Evolutionary conservation across 2,888 invertebrate genomes (phyloP), one percentile per base, ranked within the genome.

Genomic region (Caenorhabditis parvicauda): DNA sequence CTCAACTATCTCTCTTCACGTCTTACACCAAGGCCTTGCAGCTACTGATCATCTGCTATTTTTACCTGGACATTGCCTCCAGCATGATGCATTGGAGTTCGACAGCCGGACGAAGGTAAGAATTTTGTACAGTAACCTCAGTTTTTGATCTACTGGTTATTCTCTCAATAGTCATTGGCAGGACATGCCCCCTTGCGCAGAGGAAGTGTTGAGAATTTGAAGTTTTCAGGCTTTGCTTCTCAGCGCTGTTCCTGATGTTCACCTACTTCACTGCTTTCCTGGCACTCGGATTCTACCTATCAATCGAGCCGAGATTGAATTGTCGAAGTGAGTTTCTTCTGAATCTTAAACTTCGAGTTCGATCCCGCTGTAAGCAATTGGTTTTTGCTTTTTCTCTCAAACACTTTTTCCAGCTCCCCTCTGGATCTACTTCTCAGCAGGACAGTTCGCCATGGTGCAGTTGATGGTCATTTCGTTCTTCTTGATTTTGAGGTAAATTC

Each of bases 1-100:
- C 67, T 2, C 67, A 67, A 52, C 46, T 69, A 19, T 39, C 64
- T 0, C 54, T 73, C 5, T 63, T 69, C 35, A 63, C 69, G 25
- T 61, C 67, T 27, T 73, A 69, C 49, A 64, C 64, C n/a, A 70
- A 70, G 39, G 69, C 72, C 9, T 53, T 72, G 1, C 62, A 59
- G 17, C 60, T 73, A 19, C 59, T 73, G 4, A 62, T 73, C 53
- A 62, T 73, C 41, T 73, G 72, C 53, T 73, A 73, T 41, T 69
- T 70, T 53, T 73, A 73, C 50, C 51, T 73, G n/a, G 70, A 73
- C 51, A 61, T 73, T 21, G 72, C 70, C 19, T 65, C 67, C 2
- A 56, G 60, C 21, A 73, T 73, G 70, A 70, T 70, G 70, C 69
- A 69, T 32, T 73, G 72, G 70, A 69, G 67, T 27, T 62, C 62